phyloP scores from a whole-genome alignment of 2,113 vertebrate genomes.

The Cariama cristata region DNA sequence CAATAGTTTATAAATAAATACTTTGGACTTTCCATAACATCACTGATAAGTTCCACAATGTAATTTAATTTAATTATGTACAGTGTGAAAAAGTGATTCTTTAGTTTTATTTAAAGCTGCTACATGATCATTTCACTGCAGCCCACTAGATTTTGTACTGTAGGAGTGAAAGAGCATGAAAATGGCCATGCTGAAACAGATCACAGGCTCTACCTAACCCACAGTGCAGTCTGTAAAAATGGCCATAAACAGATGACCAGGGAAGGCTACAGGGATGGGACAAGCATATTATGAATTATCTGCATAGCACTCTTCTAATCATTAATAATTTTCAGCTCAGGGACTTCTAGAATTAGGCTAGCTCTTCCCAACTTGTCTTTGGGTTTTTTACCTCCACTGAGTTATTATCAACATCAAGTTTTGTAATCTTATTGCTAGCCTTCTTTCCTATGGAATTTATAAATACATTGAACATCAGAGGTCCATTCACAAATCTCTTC shows the following conservation, averaged over 20 bases:
- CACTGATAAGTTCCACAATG: background rate
- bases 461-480: background rate
- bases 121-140: background rate
- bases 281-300: background rate
- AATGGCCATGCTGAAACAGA: background rate
- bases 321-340: background rate
- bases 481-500: background rate
- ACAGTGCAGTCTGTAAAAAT: background rate
- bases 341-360: background rate
- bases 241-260: background rate
- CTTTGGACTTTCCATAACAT: background rate
- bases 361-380: background rate
- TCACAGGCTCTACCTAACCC: background rate
- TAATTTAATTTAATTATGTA: background rate
- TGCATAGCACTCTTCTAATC: background rate
- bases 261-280: background rate
- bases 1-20: background rate
- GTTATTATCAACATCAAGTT: background rate
- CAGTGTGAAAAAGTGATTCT: background rate
- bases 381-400: background rate
- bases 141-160: background rate
- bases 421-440: background rate
- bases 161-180: background rate
- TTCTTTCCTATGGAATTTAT: background rate
- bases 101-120: background rate